Evolutionary conservation across 2,888 invertebrate species (phyloP).

Genomic region (Diachrysia chrysitis): DNA sequence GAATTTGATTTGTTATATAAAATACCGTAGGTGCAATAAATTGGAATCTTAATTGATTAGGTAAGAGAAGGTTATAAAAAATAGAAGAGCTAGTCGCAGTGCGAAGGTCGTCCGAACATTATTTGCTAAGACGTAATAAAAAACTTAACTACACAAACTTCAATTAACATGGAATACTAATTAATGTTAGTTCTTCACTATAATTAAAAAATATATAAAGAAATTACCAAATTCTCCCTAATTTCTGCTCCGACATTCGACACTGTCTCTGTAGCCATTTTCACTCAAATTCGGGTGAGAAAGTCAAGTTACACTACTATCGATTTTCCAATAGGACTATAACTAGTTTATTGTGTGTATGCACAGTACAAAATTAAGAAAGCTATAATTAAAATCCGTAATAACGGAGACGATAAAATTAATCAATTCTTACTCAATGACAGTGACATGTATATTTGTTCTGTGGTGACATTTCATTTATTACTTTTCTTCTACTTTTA

Average conservation of each 20-base stretch:
- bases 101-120: constrained; percentile 67
- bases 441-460: no score
- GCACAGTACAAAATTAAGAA: constrained; percentile 25
- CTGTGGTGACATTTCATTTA: constrained; percentile 38
- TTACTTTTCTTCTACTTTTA: constrained; percentile 14
- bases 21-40: neutral
- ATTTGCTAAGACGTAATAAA: constrained; percentile 21
- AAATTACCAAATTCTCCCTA: constrained; percentile 83
- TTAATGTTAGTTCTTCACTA: constrained; percentile 14
- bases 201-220: constrained; percentile 23
- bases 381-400: constrained; percentile 26
- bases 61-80: constrained; percentile 24
- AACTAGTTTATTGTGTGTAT: constrained; percentile 17
- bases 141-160: constrained; percentile 2
- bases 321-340: constrained; percentile 15
- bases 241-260: constrained; percentile 73
- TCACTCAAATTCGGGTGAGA: constrained; percentile 24
- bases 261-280: constrained; percentile 80
- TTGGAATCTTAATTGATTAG: constrained; percentile 7
- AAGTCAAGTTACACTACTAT: constrained; percentile 13
- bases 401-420: constrained; percentile 29
- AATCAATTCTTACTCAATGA: constrained; percentile 49
- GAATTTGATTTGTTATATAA: neutral
- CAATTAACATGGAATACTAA: constrained; percentile 28
- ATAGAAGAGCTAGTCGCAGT: constrained; percentile 48